These are phyloP conservation scores for Dolichomitus sp. DNA, from an alignment of 2,888 invertebrate genomes.

Conservation along the genomic window DNA sequence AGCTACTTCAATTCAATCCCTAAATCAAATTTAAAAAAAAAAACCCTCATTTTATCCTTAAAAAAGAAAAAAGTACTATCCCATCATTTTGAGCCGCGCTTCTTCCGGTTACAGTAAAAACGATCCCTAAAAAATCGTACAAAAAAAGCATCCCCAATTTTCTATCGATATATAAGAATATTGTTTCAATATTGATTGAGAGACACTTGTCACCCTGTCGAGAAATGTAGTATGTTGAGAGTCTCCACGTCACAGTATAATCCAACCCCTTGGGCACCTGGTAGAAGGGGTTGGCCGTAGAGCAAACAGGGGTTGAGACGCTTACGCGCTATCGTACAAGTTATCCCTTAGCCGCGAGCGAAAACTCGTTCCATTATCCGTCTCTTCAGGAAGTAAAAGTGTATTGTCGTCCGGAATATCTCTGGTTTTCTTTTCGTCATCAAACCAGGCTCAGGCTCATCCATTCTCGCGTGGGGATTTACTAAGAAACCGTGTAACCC, in stretches of 20 bases:
- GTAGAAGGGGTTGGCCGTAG: slow-evolving; percentile 5
- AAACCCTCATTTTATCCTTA: no score
- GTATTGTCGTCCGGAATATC: slow-evolving; percentile 46
- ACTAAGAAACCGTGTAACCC: slow-evolving; percentile 45
- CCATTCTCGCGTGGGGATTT: background rate
- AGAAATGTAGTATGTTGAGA: slow-evolving; percentile 16
- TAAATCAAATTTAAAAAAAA: no score
- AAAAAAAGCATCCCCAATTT: background rate
- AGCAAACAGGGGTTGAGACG: slow-evolving; percentile 5
- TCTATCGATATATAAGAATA: background rate
- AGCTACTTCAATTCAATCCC: no score
- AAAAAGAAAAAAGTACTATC: no score
- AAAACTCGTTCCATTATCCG: slow-evolving; percentile 54
- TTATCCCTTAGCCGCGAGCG: slow-evolving; percentile 34
- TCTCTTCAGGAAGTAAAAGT: slow-evolving; percentile 67
- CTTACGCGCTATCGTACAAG: slow-evolving; percentile 8
- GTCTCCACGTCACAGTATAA: slow-evolving; percentile 11
- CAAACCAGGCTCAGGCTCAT: slow-evolving; percentile 40
- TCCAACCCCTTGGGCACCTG: slow-evolving; percentile 30
- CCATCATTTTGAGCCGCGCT: no score
- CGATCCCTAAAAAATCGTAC: no score
- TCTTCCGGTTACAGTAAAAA: no score
- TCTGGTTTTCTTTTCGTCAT: slow-evolving; percentile 26
- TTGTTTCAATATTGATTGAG: background rate
- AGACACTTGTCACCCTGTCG: slow-evolving; percentile 54